Percentiles rank a stretch among this genome's conserved stretches.
Conservation (phyloP, 2,888 invertebrate species). For the Crocallis elinguaria region DNA sequence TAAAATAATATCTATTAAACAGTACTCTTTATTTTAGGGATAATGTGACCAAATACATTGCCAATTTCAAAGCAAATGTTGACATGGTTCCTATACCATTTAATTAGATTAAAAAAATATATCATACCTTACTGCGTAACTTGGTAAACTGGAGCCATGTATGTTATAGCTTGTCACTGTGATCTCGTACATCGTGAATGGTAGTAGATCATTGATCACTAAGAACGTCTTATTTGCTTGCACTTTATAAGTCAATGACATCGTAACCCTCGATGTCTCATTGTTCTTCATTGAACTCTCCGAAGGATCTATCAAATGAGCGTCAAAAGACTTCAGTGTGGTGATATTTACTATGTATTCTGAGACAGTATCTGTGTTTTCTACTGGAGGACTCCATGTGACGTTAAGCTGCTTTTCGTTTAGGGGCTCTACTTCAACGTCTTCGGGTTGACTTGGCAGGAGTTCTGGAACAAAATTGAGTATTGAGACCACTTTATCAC, state of each 20-base stretch:
- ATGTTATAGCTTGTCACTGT: slow-evolving; percentile 89
- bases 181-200: slow-evolving; percentile 94
- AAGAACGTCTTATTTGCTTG: slow-evolving; percentile 84
- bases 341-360: slow-evolving; percentile 90
- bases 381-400: slow-evolving; percentile 88
- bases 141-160: slow-evolving; percentile 91
- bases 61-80: too few relatives aligned
- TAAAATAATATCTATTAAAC: too few relatives aligned
- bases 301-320: slow-evolving; percentile 77
- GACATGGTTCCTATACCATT: too few relatives aligned
- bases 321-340: slow-evolving; percentile 88
- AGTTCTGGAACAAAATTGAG: slow-evolving; percentile 86
- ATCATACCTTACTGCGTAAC: slow-evolving; percentile 86
- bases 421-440: slow-evolving; percentile 89
- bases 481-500: too few relatives aligned
- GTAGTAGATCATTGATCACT: slow-evolving; percentile 86
- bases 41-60: too few relatives aligned
- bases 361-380: slow-evolving; percentile 86
- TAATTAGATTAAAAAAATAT: not conserved
- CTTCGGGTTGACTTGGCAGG: slow-evolving; percentile 90
- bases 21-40: too few relatives aligned
- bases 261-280: slow-evolving; percentile 48
- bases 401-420: slow-evolving; percentile 90
- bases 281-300: slow-evolving; percentile 68
- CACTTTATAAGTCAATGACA: slow-evolving; percentile 81